phyloP scores from a whole-genome alignment of 2,797 vertebrate species.

The Podarcis lilfordi region DNA sequence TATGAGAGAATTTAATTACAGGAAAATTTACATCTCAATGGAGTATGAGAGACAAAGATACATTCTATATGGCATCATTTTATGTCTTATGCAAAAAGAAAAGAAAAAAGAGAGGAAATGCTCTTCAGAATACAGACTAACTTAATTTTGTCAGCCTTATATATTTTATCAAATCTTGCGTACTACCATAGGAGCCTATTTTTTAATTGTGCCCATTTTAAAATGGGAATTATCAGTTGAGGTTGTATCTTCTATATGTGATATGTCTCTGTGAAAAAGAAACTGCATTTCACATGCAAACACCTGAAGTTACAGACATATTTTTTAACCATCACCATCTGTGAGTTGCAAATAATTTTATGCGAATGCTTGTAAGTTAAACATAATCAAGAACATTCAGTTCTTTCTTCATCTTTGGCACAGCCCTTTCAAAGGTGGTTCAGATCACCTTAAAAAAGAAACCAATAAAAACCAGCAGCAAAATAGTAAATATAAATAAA shows the following conservation, averaged over 20 bases:
- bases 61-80: not conserved
- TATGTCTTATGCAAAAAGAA: not conserved
- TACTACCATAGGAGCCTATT: not conserved
- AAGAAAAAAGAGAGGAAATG: not conserved
- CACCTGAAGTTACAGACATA: not conserved
- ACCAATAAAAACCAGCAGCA: too few relatives aligned
- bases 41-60: not conserved
- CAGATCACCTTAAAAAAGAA: too few relatives aligned
- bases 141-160: not conserved
- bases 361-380: not conserved
- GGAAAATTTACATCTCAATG: not conserved
- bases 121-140: not conserved
- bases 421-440: too few relatives aligned
- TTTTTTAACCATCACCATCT: not conserved
- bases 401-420: not conserved
- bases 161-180: not conserved
- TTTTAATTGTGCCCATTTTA: not conserved
- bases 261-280: not conserved
- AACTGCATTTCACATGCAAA: not conserved
- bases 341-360: not conserved
- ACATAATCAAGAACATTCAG: not conserved
- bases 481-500: too few relatives aligned
- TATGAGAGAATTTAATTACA: not conserved
- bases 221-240: not conserved
- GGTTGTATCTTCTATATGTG: not conserved